Conservation (phyloP, 2,113 vertebrate species). For the Phainopepla nitens region DNA sequence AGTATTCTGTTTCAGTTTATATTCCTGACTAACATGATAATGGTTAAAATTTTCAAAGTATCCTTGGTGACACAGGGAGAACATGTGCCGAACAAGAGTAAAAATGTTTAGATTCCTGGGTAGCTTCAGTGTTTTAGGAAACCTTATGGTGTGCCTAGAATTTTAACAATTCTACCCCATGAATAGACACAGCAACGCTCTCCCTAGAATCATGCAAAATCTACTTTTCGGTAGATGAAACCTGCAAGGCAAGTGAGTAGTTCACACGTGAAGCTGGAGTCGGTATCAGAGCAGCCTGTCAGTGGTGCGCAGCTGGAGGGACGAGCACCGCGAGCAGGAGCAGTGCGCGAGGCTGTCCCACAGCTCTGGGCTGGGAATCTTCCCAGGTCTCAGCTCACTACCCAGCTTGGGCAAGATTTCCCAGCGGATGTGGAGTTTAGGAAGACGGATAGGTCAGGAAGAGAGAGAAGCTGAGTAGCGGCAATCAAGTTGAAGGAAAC, state of each 20-base stretch:
- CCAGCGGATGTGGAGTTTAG: not conserved
- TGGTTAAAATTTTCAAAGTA: not conserved
- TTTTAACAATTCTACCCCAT: not conserved
- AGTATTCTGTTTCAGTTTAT: not conserved
- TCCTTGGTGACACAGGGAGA: not conserved
- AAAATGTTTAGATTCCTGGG: not conserved
- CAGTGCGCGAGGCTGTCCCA: not conserved
- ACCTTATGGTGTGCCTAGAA: not conserved
- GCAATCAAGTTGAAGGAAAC: not conserved
- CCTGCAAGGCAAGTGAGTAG: not conserved
- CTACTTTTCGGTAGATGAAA: not conserved
- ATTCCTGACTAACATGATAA: not conserved
- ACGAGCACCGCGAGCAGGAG: not conserved
- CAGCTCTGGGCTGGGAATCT: not conserved
- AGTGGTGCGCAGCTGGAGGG: not conserved
- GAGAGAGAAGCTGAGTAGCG: not conserved
- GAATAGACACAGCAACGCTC: not conserved
- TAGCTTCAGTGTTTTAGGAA: not conserved
- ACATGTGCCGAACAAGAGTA: not conserved
- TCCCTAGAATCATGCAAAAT: not conserved
- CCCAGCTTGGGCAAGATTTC: not conserved
- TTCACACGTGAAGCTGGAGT: not conserved
- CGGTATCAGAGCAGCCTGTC: not conserved
- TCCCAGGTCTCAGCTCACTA: not conserved
- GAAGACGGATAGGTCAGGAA: not conserved